These are phyloP conservation scores for Dendroctonus ponderosae DNA, from an alignment of 1,140 invertebrate genomes.

Conservation along the genomic window DNA sequence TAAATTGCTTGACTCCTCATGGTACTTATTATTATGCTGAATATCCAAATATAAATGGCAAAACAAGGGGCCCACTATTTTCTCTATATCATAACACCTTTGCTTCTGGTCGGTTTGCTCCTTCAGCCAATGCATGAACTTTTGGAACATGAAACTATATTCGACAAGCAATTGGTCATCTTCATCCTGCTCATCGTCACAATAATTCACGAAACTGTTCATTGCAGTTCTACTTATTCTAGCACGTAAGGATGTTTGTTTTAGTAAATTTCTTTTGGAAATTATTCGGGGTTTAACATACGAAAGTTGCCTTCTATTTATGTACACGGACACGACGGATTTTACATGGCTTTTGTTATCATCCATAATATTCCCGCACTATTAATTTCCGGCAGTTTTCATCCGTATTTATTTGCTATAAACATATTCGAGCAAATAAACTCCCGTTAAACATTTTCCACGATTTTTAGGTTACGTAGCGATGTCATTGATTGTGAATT, in stretches of 20 bases:
- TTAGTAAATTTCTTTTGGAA: slow-evolving; percentile 15
- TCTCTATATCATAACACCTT: slow-evolving; percentile 41
- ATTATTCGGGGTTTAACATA: slow-evolving; percentile 22
- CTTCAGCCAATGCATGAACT: slow-evolving; percentile 46
- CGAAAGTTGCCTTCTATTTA: slow-evolving; percentile 43
- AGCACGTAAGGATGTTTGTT: slow-evolving; percentile 15
- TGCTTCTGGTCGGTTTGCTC: slow-evolving; percentile 39
- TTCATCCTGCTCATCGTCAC: slow-evolving; percentile 7
- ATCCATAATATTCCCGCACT: slow-evolving; percentile 33
- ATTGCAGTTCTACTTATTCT: slow-evolving; percentile 42
- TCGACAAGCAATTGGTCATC: slow-evolving; percentile 45
- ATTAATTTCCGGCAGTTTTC: slow-evolving; percentile 17
- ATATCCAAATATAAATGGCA: slow-evolving; percentile 48
- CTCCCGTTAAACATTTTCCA: slow-evolving; percentile 20
- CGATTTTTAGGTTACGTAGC: slow-evolving; percentile 23
- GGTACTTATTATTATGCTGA: slow-evolving; percentile 39
- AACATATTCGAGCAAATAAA: slow-evolving; percentile 11
- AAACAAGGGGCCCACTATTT: slow-evolving; percentile 45
- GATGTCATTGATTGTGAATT: neutral
- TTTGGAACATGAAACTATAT: slow-evolving; percentile 42
- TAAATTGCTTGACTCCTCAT: slow-evolving; percentile 26
- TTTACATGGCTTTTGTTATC: slow-evolving; percentile 40
- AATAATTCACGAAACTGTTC: slow-evolving; percentile 42
- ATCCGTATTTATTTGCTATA: slow-evolving; percentile 4
- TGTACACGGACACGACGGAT: slow-evolving; percentile 40